Evolutionary conservation across 2,113 vertebrate genomes (phyloP).

Genomic region (Vireo altiloquus): DNA sequence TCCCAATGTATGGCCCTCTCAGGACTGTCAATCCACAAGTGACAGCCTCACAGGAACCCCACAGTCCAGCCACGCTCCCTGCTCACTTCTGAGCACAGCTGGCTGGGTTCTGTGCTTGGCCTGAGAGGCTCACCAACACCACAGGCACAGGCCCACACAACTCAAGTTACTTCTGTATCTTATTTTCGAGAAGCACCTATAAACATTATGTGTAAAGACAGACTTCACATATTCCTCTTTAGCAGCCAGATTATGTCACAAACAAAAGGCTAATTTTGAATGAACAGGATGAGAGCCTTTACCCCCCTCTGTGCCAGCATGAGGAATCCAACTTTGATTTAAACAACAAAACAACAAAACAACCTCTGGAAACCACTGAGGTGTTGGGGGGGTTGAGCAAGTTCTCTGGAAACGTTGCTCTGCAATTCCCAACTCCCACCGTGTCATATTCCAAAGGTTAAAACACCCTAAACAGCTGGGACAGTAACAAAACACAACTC

Average conservation of each 20-base stretch:
- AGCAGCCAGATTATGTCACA: background rate
- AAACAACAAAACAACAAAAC: background rate
- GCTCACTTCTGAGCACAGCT: too few species aligned
- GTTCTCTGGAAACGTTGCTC: background rate
- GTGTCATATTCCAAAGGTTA: background rate
- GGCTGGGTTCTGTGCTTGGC: background rate
- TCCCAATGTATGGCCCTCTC: background rate
- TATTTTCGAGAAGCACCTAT: background rate
- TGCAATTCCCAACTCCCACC: background rate
- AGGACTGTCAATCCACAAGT: background rate
- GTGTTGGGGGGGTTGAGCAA: background rate
- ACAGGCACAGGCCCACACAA: background rate
- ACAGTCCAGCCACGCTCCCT: fast-evolving
- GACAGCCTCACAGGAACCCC: background rate
- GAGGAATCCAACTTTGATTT: background rate
- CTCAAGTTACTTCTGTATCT: fast-evolving
- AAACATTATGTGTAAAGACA: background rate
- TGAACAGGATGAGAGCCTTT: background rate
- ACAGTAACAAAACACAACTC: background rate
- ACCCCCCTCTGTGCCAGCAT: background rate
- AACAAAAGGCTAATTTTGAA: background rate
- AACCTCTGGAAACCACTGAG: background rate
- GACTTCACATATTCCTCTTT: background rate
- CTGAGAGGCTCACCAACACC: background rate
- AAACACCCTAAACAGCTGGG: background rate